Conservation (phyloP, 2,888 invertebrate species). For the Phrixothrix hirtus region DNA sequence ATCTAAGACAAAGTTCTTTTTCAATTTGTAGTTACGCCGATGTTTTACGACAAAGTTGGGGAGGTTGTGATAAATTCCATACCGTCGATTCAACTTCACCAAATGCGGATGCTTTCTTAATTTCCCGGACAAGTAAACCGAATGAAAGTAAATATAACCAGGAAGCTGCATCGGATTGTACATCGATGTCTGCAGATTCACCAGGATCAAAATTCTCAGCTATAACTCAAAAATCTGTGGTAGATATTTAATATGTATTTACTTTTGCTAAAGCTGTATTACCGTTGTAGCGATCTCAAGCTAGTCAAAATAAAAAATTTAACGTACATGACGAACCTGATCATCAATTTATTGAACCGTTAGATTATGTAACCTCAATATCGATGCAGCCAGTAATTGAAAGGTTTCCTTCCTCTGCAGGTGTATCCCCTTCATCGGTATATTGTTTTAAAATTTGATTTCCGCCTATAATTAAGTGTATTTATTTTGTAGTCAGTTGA, state of each 20-base stretch:
- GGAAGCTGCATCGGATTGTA: slow-evolving; percentile 63
- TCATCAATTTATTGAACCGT: slow-evolving; percentile 54
- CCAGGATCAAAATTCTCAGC: slow-evolving; percentile 63
- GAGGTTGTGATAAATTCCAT: slow-evolving; percentile 46
- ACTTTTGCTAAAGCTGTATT: no score
- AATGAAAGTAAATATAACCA: slow-evolving; percentile 49
- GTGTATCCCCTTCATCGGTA: no score
- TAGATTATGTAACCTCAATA: slow-evolving; percentile 63
- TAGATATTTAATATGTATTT: no score
- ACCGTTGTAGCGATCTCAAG: slow-evolving; percentile 49
- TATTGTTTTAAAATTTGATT: slow-evolving; percentile 17
- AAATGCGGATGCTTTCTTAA: slow-evolving; percentile 33
- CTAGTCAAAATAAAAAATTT: slow-evolving; percentile 39
- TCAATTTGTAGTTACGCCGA: slow-evolving; percentile 78
- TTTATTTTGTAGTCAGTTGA: slow-evolving; percentile 42
- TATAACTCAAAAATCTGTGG: slow-evolving; percentile 57
- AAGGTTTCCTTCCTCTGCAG: slow-evolving; percentile 57
- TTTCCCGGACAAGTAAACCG: slow-evolving; percentile 39
- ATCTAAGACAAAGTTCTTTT: no score
- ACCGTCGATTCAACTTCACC: slow-evolving; percentile 27
- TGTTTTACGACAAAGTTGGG: slow-evolving; percentile 64
- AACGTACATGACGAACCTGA: no score
- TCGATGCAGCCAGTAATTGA: slow-evolving; percentile 63
- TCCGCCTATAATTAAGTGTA: no score
- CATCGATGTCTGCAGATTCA: slow-evolving; percentile 71